Evolutionary conservation across 1,140 invertebrate species (phyloP), one percentile per base, ranked within the genome.

Genomic region (Nephotettix cincticeps): DNA sequence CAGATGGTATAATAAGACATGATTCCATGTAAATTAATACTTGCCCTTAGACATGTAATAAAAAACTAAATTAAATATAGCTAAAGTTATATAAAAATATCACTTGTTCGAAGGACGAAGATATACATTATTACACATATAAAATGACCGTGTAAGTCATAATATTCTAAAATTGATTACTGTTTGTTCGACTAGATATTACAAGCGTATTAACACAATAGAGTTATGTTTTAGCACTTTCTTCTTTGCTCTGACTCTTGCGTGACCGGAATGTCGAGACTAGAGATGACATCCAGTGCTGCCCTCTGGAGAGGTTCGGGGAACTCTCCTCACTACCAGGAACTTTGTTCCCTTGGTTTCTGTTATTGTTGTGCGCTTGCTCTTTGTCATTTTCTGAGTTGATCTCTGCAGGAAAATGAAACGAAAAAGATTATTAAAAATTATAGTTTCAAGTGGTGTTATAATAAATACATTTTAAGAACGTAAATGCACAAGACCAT

Each of bases 221-320:
- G 9, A 67, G 64, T 70, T 70, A 70, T 43, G 69, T 58, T 64
- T 70, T 70, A 14, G 54, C 69, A 45, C 54, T 70, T 63, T 70
- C 69, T 29, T 70, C 69, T 61, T 70, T 70, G 0, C 58, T 51
- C 21, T 63, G 61, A n/a, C 11, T 32, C 32, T 70, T 70, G 28
- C 69, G 54, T 27, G 69, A 70, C 17, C 58, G 28, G 27, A 70
- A 70, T 27, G 69, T 30, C 21, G 56, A 64, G 21, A 70, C 69
- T 19, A 70, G 25, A 21, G 69, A 70, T 19, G 69, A 70, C 58
- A 70, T 70, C 69, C 69, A 70, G 40, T 70, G 30, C 23, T 58
- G 68, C 17, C 69, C 36, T 70, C 69, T 32, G 21, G 32, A 36
- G 9, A 58, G 28, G 28, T 40, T 40, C n/a, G 29, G 27, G 11